Base-by-base conservation (phyloP, 2,888 invertebrate species). In the Euphydryas editha region DNA sequence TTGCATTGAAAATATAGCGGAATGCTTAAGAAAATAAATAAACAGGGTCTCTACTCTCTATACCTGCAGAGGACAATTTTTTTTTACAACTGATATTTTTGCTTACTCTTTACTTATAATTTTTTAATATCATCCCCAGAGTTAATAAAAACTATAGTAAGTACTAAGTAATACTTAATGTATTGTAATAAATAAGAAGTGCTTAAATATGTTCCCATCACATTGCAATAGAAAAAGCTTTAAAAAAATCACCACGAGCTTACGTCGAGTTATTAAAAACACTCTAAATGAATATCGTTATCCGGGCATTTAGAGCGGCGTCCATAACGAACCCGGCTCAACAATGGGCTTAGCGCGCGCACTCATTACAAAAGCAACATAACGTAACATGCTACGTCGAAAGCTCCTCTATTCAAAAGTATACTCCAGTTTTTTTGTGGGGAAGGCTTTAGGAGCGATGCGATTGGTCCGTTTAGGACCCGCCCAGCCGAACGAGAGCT, bases 341-440 rank as follows among this genome's bases (percentile, higher is more conserved):
- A 92, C 92, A 92, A 92, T 91, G 87, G 92, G 89, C 92, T 92
- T 92, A 92, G 88, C 89, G 90, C 90, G 86, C 88, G 87, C 86
- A 90, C 92, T 92, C 89, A 92, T 92, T 92, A 92, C 91, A 92
- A 92, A 92, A 91, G 90, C 91, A 88, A 90, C 90, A 90, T 90
- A 92, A 92, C 90, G 88, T 90, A 91, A 89, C 92, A 87, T 85
- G 88, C 88, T 84, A 82, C 89, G 87, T 90, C 86, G 87, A 92
- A 92, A 92, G 92, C 90, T 92, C 81, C 88, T 90, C 86, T 90
- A 88, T 91, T 90, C 88, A 90, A 85, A 90, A 90, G 92, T 91
- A 91, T 92, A 91, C 92, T 89, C 88, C 85, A 90, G 85, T 87
- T 90, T 91, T 87, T 80, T 92, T 86, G 85, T 81, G 84, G 87